Evolutionary conservation across 2,888 invertebrate genomes (phyloP), one percentile per base, ranked within the genome.

Genomic region (Mesorhabditis sp.): DNA sequence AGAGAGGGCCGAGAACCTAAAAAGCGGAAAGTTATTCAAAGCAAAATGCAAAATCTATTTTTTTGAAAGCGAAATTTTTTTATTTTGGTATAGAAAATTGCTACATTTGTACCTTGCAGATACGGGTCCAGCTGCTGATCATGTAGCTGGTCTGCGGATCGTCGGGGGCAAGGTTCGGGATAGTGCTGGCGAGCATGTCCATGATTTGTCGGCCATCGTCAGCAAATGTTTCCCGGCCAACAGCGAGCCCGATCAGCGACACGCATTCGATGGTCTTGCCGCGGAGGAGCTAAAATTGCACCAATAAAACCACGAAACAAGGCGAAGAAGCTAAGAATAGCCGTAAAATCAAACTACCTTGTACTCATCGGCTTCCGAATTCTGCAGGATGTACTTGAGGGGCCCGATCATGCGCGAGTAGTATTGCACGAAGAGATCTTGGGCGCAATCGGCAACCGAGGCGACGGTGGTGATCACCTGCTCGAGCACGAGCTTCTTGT

Each of bases 221-320:
- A 86, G 92, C 90, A 87, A 96, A 96, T 89, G 86, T 88, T 41
- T 89, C 88, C 74, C 86, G 86, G 13, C 89, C 89, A 5, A 89
- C 89, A 63, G 89, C 89, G 66, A 89, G 80, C 4, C 98, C 98
- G 86, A 99, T 97, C 71, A 99, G 90, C 86, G 95, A 95, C 77
- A 98, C 94, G 86, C 98, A 99, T 87, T 98, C 98, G 78, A 98
- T 98, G 3, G 97, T 95, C 88, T 98, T 99, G 72, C 97, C 97
- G 68, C 97, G 90, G 58, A 98, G 89, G 88, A 96, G 90, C 84
- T 94, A 92, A 75, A 95, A 10, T 13, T 58, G 58, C 58, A 13
- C 58, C 2, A 10, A n/a, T 13, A 58, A 58, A 58, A 10, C 10
- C 10, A 58, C 5, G 67, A 15, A 63, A 28, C 28, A 63, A 13